These are phyloP conservation scores for Eira barbara DNA, from an alignment of 2,113 vertebrate species.

Conservation along the genomic window DNA sequence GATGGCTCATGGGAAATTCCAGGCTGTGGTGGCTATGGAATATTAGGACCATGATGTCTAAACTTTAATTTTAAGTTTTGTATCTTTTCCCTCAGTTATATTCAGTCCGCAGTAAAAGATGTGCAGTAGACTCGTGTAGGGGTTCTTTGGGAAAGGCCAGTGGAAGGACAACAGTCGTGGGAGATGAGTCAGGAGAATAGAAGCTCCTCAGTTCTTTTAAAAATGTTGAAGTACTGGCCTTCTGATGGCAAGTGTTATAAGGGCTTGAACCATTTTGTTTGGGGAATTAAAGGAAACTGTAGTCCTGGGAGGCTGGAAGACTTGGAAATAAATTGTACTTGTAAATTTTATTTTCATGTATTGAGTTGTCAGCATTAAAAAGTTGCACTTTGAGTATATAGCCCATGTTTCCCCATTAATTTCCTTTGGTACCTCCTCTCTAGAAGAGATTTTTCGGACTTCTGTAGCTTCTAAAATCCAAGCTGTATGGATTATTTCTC, in stretches of 20 bases:
- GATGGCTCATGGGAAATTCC: not conserved
- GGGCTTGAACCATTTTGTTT: not conserved
- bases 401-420: not conserved
- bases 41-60: not conserved
- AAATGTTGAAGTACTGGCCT: not conserved
- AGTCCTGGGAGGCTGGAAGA: not conserved
- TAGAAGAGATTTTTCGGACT: slow-evolving; percentile 3
- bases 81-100: not conserved
- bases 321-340: not conserved
- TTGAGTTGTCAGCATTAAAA: not conserved
- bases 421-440: not conserved
- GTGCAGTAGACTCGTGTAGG: not conserved
- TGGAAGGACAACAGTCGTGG: not conserved
- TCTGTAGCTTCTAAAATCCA: not conserved
- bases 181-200: not conserved
- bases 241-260: not conserved
- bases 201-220: not conserved
- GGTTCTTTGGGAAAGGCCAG: not conserved
- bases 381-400: not conserved
- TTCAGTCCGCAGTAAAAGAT: not conserved
- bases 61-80: not conserved
- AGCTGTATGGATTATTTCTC: not conserved
- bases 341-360: not conserved
- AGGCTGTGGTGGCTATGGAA: not conserved
- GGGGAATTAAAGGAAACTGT: not conserved